Base-by-base conservation (phyloP, 2,113 vertebrate species). In the Chunga burmeisteri region DNA sequence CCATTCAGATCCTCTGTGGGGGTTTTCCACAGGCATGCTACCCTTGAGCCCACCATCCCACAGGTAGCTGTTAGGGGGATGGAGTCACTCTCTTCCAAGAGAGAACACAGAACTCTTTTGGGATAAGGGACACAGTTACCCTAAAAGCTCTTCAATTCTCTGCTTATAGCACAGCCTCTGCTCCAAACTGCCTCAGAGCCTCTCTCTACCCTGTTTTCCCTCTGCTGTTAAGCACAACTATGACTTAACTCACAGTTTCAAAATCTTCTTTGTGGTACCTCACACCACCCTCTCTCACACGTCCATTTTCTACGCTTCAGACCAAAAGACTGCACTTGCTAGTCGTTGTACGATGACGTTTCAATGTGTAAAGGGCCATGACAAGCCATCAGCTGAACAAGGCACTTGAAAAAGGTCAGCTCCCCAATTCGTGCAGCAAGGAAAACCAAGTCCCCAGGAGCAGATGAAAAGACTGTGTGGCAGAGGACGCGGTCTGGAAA, bases 381-480 rank as follows among this genome's bases (percentile, higher is more conserved):
- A 74, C 40, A 25, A 55, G 72, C 42, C 13, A 10, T 6, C 42
- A 55, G 32, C 29, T 30, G 59, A 25, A 55, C 7, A 13, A n/a
- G 26, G 34, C 36, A 9, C 50, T 49, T 15, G 62, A 22, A 12
- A 36, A 65, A 47, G 11, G 2, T 29, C 73, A 38, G 59, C 47
- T 34, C 6, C 29, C 36, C 34, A 2, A 15, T 15, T 47, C 4
- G 1, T 0, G n/a, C 36, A 19, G 29, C 23, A 11, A 53, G 32
- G 44, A 5, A 16, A 56, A 70, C 12, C 44, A 9, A 66, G n/a
- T 1, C 4, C 36, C 56, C 58, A 11, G 58, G 50, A 27, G 79
- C 44, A 38, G 56, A 34, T 1, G 47, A 22, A 40, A 27, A 14
- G 58, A 71, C 34, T 2, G 4, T 0, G 21, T 4, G 21, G 5